Conservation (phyloP, 2,797 vertebrate genomes). For the Crypturellus tataupa region DNA sequence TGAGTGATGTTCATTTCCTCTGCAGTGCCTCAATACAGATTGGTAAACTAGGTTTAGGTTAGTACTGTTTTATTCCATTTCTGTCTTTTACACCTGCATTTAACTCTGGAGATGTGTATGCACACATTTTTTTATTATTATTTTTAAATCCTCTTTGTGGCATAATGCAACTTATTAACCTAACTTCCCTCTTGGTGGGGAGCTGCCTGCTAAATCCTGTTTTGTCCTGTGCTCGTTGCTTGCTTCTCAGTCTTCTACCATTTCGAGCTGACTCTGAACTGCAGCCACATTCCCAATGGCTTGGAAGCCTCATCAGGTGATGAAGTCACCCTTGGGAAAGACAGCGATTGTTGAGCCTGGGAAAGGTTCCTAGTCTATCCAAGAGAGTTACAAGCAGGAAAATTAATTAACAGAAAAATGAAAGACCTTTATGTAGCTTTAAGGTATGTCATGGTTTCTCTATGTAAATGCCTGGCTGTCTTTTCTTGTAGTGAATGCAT, state of each 20-base stretch:
- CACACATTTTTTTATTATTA: no score
- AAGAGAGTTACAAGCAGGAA: slow-evolving; percentile 17
- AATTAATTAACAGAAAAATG: slow-evolving; percentile 46
- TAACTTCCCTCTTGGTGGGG: not conserved
- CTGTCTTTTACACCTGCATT: not conserved
- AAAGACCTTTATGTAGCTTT: slow-evolving; percentile 71
- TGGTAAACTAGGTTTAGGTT: not conserved
- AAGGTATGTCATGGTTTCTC: slow-evolving; percentile 63
- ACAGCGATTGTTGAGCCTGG: not conserved
- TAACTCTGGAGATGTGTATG: not conserved
- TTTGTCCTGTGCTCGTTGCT: slow-evolving; percentile 1
- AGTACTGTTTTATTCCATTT: not conserved
- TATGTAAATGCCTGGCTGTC: slow-evolving; percentile 34
- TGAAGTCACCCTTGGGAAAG: slow-evolving; percentile 38
- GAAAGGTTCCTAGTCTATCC: not conserved
- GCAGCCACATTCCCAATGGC: not conserved
- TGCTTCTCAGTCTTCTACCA: not conserved
- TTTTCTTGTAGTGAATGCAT: slow-evolving; percentile 28
- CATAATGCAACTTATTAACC: not conserved
- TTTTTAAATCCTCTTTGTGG: not conserved
- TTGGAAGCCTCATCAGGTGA: slow-evolving; percentile 22
- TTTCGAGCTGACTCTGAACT: not conserved
- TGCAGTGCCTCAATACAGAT: not conserved
- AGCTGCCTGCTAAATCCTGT: not conserved
- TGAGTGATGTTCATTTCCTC: not conserved